These are phyloP conservation scores for Timandra comae DNA, from an alignment of 2,888 invertebrate species.

Conservation along the genomic window DNA sequence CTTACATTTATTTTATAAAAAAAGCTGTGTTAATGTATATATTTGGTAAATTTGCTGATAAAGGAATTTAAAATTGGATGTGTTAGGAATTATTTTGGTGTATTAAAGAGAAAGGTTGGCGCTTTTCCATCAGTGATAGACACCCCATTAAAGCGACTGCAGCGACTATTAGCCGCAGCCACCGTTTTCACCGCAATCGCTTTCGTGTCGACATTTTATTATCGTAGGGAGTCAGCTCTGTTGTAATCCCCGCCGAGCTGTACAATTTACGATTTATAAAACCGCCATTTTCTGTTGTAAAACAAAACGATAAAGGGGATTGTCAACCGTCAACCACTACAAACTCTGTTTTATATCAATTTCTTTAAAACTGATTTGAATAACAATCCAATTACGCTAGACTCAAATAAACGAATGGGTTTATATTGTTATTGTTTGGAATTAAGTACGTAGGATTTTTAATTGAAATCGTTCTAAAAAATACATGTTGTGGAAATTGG, in stretches of 20 bases:
- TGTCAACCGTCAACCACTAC: slow-evolving; percentile 19
- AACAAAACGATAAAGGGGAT: slow-evolving; percentile 52
- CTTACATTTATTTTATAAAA: no score
- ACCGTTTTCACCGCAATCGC: slow-evolving; percentile 49
- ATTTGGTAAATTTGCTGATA: no score
- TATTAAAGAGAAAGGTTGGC: slow-evolving; percentile 36
- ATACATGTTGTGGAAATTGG: no score
- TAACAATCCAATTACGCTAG: no score
- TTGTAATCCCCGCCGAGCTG: slow-evolving; percentile 60
- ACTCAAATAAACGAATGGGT: no score
- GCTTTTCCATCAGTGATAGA: slow-evolving; percentile 44
- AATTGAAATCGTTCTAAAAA: no score
- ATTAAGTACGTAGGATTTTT: no score
- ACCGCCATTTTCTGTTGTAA: slow-evolving; percentile 50
- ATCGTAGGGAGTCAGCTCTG: slow-evolving; percentile 61
- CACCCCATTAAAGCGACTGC: slow-evolving; percentile 44
- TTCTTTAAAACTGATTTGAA: no score
- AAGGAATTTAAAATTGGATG: slow-evolving; percentile 1
- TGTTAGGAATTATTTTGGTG: not conserved
- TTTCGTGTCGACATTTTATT: slow-evolving; percentile 72
- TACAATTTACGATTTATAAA: slow-evolving; percentile 67
- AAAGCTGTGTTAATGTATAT: no score
- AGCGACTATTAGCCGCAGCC: slow-evolving; percentile 44
- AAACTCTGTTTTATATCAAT: no score
- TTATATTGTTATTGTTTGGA: no score